These are phyloP conservation scores for Montipora capitata DNA, from an alignment of 92 coral and sea anemone genomes.

Conservation along the genomic window DNA sequence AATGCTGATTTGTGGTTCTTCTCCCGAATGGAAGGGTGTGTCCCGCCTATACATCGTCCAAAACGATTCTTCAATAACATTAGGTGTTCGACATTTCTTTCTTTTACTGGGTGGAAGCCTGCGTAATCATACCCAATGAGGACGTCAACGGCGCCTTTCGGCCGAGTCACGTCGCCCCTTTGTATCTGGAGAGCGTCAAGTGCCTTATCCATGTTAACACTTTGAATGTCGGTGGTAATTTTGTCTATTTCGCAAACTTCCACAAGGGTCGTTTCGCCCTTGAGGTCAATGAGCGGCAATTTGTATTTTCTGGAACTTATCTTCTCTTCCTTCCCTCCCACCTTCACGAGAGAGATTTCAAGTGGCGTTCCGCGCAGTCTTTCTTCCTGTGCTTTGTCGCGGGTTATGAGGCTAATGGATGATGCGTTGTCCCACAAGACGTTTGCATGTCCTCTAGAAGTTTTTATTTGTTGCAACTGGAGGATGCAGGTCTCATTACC, in stretches of 20 bases:
- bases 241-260: slow-evolving; percentile 63
- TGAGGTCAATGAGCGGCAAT: slow-evolving; percentile 48
- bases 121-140: slow-evolving; percentile 67
- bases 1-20: not conserved
- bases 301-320: slow-evolving; percentile 35
- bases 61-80: slow-evolving; percentile 66
- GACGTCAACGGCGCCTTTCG: slow-evolving; percentile 42
- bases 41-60: slow-evolving; percentile 60
- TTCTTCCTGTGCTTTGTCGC: slow-evolving; percentile 54
- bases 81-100: slow-evolving; percentile 51
- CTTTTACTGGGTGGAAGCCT: slow-evolving; percentile 54
- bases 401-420: slow-evolving; percentile 55
- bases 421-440: not conserved
- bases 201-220: slow-evolving; percentile 17
- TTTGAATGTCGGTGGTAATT: slow-evolving; percentile 58
- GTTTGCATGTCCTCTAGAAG: slow-evolving; percentile 34
- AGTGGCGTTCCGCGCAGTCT: slow-evolving; percentile 36
- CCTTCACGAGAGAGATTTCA: slow-evolving; percentile 60
- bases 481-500: slow-evolving; percentile 44
- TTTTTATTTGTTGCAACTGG: slow-evolving; percentile 57
- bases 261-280: slow-evolving; percentile 27
- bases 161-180: slow-evolving; percentile 43
- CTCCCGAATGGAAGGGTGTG: slow-evolving; percentile 21
- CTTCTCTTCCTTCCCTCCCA: slow-evolving; percentile 63
- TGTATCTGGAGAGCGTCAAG: slow-evolving; percentile 26